phyloP scores from a whole-genome alignment of 2,797 vertebrate species.

The Sebastes goodei region DNA sequence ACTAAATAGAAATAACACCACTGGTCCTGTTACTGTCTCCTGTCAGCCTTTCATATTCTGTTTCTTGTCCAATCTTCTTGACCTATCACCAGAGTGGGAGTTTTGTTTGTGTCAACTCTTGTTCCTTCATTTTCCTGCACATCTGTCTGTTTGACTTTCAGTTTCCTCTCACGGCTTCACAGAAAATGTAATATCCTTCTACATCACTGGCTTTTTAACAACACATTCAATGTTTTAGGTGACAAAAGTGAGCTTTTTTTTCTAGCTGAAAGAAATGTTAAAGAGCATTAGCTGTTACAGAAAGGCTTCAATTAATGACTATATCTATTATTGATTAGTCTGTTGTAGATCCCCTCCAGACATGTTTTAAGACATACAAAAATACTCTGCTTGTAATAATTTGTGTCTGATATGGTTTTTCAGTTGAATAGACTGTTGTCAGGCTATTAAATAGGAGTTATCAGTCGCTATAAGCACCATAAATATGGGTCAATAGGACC shows the following conservation, averaged over 20 bases:
- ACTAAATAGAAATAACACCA: background rate
- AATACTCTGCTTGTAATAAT: background rate
- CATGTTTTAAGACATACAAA: background rate
- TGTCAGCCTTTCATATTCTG: background rate
- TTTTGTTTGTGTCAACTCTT: background rate
- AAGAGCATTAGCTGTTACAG: background rate
- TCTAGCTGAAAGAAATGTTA: background rate
- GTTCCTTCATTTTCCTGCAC: background rate
- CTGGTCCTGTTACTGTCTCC: background rate
- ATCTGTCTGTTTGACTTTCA: background rate
- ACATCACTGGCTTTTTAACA: background rate
- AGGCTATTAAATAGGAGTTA: no score
- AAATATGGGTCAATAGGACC: no score
- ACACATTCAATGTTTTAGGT: background rate
- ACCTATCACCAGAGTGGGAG: background rate
- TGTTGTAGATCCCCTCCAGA: background rate
- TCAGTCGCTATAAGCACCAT: no score
- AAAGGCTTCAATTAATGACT: background rate
- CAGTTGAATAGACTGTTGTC: no score
- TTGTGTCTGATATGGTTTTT: no score
- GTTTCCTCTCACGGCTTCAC: background rate
- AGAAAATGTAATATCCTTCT: background rate
- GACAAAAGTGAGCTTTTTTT: background rate
- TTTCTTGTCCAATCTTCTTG: background rate
- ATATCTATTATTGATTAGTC: background rate